Evolutionary conservation across 2,113 vertebrate genomes (phyloP).

Genomic region (Limanda limanda): DNA sequence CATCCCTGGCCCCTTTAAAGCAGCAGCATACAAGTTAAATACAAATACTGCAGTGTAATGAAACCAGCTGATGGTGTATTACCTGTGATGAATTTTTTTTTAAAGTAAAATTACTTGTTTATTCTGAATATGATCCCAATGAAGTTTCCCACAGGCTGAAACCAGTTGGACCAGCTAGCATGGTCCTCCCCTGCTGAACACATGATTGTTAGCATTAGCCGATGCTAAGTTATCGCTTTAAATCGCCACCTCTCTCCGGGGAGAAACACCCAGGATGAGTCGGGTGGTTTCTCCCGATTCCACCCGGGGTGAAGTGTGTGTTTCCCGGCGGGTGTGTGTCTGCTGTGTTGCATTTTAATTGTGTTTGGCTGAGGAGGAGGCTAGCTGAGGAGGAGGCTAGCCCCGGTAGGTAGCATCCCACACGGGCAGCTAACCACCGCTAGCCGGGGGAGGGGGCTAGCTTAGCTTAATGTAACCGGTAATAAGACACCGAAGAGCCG

Average conservation of each 20-base stretch:
- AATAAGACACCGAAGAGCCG: neutral
- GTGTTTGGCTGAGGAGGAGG: constrained; percentile 47
- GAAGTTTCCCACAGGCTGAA: no score
- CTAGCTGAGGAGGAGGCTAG: constrained; percentile 45
- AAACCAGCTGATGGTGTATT: no score
- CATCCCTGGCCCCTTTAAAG: neutral
- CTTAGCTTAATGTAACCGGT: constrained; percentile 7
- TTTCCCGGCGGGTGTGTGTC: constrained; percentile 2
- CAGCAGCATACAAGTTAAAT: no score
- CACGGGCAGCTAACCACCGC: neutral
- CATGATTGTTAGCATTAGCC: neutral
- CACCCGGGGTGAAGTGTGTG: neutral
- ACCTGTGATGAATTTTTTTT: no score
- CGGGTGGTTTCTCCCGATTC: no score
- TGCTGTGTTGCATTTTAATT: neutral
- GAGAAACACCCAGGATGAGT: no score
- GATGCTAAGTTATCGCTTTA: neutral
- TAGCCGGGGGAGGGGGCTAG: neutral
- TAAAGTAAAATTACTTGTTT: no score
- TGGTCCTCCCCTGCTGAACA: no score
- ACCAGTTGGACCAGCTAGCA: no score
- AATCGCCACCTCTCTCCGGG: neutral
- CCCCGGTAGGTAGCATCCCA: neutral
- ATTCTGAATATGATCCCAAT: no score
- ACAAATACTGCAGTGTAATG: no score